Evolutionary conservation across 1,140 invertebrate genomes (phyloP).

Genomic region (Brachionus manjavacas): DNA sequence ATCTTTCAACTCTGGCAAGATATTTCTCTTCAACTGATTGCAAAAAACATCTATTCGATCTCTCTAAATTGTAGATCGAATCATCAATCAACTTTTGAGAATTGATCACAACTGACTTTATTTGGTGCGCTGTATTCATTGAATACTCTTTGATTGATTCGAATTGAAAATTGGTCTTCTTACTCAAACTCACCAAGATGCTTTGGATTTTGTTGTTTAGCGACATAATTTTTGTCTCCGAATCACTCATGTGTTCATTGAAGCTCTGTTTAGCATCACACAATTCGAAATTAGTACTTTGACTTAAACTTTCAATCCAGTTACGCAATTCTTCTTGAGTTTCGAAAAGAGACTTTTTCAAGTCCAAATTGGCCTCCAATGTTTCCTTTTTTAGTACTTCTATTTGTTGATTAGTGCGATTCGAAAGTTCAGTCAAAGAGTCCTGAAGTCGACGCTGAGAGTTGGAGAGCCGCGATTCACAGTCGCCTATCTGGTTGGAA

Average conservation of each 20-base stretch:
- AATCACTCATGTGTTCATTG: slow-evolving; percentile 4
- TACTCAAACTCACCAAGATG: slow-evolving; percentile 5
- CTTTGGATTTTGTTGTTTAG: slow-evolving; percentile 18
- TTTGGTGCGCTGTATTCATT: not conserved
- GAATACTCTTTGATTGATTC: slow-evolving; percentile 40
- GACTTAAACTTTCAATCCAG: not conserved
- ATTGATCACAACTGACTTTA: slow-evolving; percentile 15
- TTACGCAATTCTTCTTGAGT: not conserved
- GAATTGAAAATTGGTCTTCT: slow-evolving; percentile 40
- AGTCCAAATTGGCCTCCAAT: not conserved
- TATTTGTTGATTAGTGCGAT: slow-evolving; percentile 20
- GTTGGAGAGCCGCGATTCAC: slow-evolving; percentile 9
- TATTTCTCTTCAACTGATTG: slow-evolving; percentile 4
- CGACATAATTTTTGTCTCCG: not conserved
- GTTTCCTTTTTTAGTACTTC: not conserved
- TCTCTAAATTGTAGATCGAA: slow-evolving; percentile 5
- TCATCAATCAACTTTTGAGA: slow-evolving; percentile 39
- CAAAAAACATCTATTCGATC: not conserved
- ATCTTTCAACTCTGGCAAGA: not conserved
- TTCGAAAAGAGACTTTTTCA: not conserved
- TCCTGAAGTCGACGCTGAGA: slow-evolving; percentile 17
- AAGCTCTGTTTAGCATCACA: not conserved
- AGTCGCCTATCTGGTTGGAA: slow-evolving; percentile 33
- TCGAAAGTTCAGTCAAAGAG: slow-evolving; percentile 9
- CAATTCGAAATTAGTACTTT: not conserved